Percentiles rank a stretch among this genome's conserved stretches.
phyloP scores from a whole-genome alignment of 2,888 invertebrate species.

The Eupithecia tripunctaria region DNA sequence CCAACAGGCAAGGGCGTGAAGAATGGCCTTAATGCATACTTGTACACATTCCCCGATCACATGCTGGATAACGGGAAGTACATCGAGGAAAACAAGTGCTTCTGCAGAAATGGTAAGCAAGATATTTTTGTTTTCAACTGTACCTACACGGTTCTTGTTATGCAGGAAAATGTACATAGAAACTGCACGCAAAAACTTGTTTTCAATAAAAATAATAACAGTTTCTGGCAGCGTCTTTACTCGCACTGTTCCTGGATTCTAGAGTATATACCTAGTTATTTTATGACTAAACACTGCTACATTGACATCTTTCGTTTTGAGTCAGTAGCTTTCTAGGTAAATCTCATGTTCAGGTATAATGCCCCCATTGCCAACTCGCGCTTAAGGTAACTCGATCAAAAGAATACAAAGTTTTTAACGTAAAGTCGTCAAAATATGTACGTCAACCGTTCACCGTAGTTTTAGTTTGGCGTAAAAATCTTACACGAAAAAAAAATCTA shows the following conservation, averaged over 20 bases:
- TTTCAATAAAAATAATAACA: neutral
- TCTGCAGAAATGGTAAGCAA: constrained; percentile 86
- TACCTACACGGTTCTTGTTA: neutral
- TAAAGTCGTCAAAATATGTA: too few relatives aligned
- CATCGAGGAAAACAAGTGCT: constrained; percentile 91
- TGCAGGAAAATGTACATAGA: neutral
- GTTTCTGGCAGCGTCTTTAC: neutral
- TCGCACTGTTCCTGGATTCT: neutral
- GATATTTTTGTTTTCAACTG: neutral
- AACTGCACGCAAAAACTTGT: neutral
- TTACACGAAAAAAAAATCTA: too few relatives aligned
- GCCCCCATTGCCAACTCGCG: too few relatives aligned
- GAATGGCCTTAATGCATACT: constrained; percentile 87
- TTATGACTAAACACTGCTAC: too few relatives aligned
- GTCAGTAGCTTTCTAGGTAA: too few relatives aligned
- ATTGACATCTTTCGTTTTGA: too few relatives aligned
- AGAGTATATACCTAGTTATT: too few relatives aligned
- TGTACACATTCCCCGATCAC: constrained; percentile 90
- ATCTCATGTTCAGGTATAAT: too few relatives aligned
- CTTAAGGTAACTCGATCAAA: too few relatives aligned
- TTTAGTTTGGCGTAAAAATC: neutral
- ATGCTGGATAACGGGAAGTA: constrained; percentile 90
- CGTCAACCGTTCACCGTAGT: neutral
- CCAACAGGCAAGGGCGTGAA: constrained; percentile 85
- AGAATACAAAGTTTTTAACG: neutral